Evolutionary conservation across 2,113 vertebrate species (phyloP).

Genomic region (Salvelinus alpinus): DNA sequence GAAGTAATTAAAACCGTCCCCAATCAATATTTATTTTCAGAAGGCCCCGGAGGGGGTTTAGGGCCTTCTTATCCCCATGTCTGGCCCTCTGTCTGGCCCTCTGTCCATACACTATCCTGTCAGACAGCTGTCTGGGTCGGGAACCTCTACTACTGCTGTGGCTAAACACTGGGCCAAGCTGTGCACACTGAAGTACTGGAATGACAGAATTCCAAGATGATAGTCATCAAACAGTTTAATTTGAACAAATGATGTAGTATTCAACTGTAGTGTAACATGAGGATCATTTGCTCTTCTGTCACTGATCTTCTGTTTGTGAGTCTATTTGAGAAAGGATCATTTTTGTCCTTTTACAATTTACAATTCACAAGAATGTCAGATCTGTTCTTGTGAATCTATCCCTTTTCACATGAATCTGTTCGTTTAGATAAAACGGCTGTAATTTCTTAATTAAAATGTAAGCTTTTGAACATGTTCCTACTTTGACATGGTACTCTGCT

Average conservation of each 20-base stretch:
- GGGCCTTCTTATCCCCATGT: slow-evolving; percentile 34
- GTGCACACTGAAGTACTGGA: slow-evolving; percentile 53
- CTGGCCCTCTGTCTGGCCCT: slow-evolving; percentile 28
- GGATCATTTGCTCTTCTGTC: background rate
- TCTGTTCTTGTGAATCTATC: background rate
- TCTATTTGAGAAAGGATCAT: slow-evolving; percentile 4
- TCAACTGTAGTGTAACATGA: slow-evolving; percentile 34
- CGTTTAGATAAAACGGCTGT: slow-evolving; percentile 28
- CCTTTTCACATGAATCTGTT: slow-evolving; percentile 32
- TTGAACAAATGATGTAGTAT: background rate
- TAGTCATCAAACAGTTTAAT: background rate
- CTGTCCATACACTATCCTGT: slow-evolving; percentile 44
- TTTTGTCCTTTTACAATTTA: background rate
- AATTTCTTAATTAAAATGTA: slow-evolving; percentile 55
- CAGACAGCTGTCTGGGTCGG: slow-evolving; percentile 61
- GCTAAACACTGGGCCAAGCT: slow-evolving; percentile 60
- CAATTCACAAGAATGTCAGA: slow-evolving; percentile 28
- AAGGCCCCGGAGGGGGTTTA: slow-evolving; percentile 62
- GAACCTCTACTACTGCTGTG: slow-evolving; percentile 55
- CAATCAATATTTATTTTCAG: slow-evolving; percentile 81
- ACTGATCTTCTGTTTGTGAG: slow-evolving; percentile 4
- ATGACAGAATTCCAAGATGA: slow-evolving; percentile 47
- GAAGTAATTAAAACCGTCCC: slow-evolving; percentile 81
- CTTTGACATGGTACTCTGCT: slow-evolving; percentile 46
- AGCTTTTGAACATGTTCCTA: slow-evolving; percentile 32